These are phyloP conservation scores for Peucedramus taeniatus DNA, from an alignment of 2,113 vertebrate species.

Conservation along the genomic window DNA sequence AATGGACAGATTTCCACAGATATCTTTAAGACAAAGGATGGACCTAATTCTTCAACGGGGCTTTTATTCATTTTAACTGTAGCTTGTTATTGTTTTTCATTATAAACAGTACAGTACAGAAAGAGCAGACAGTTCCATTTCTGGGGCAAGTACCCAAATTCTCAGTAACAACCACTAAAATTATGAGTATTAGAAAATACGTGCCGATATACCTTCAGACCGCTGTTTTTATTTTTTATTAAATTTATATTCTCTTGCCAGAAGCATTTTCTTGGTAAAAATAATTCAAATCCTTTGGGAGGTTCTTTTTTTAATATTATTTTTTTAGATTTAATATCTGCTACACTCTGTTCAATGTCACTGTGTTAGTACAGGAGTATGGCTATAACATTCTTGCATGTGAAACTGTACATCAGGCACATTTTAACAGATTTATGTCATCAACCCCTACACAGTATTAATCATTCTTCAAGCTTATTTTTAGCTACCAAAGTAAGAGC, in stretches of 20 bases:
- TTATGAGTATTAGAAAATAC: background rate
- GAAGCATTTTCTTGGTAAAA: slow-evolving; percentile 40
- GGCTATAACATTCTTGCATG: slow-evolving; percentile 65
- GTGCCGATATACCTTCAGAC: background rate
- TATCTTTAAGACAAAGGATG: background rate
- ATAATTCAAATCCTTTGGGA: slow-evolving; percentile 14
- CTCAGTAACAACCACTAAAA: background rate
- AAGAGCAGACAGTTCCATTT: background rate
- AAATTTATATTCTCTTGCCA: background rate
- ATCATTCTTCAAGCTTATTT: slow-evolving; percentile 71
- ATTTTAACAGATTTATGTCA: slow-evolving; percentile 74
- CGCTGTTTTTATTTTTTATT: background rate
- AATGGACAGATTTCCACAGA: background rate
- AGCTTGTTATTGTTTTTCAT: background rate
- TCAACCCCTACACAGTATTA: slow-evolving; percentile 61
- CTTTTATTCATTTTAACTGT: background rate
- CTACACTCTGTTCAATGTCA: slow-evolving; percentile 71
- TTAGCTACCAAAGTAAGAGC: slow-evolving; percentile 62
- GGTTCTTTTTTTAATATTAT: background rate
- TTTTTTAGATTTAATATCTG: slow-evolving; percentile 59
- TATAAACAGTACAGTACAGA: background rate
- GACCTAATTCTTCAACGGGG: background rate
- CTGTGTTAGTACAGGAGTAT: slow-evolving; percentile 49
- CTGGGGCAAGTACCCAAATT: background rate
- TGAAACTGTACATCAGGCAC: slow-evolving; percentile 58